A percentile compares a stretch with the other conserved stretches of the same genome.
phyloP scores from a whole-genome alignment of 2,888 invertebrate genomes.

The Dendrolimus pini region DNA sequence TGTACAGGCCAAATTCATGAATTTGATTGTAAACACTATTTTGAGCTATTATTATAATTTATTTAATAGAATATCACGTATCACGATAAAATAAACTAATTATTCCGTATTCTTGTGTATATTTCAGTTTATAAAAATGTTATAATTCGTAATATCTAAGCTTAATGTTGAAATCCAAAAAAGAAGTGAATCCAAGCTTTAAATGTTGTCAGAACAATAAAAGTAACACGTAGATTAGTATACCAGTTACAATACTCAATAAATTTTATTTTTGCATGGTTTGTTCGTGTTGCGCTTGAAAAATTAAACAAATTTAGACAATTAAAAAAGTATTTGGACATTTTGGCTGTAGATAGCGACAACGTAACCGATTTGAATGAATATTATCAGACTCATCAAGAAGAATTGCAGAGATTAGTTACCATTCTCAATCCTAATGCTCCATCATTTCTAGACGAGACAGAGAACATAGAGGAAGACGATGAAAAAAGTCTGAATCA shows the following conservation, averaged over 20 bases:
- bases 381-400: slow-evolving; percentile 59
- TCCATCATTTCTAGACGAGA: slow-evolving; percentile 50
- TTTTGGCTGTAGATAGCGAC: slow-evolving; percentile 72
- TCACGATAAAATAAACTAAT: too few species aligned
- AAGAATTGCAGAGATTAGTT: slow-evolving; percentile 54
- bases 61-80: too few species aligned
- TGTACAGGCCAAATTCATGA: too few species aligned
- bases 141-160: too few species aligned
- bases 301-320: slow-evolving; percentile 41
- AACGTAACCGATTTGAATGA: slow-evolving; percentile 53
- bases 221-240: slow-evolving; percentile 5
- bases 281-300: slow-evolving; percentile 27
- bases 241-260: slow-evolving; percentile 42
- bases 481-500: slow-evolving; percentile 50
- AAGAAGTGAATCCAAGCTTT: slow-evolving; percentile 9
- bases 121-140: too few species aligned
- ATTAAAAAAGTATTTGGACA: slow-evolving; percentile 78
- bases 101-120: too few species aligned
- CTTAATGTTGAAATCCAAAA: too few species aligned
- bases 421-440: slow-evolving; percentile 56
- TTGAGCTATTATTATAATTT: too few species aligned
- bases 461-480: slow-evolving; percentile 52
- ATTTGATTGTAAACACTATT: too few species aligned
- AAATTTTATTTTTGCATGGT: slow-evolving; percentile 65
- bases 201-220: slow-evolving; percentile 8